phyloP scores from a whole-genome alignment of 2,888 invertebrate genomes.

The Allygus modestus region DNA sequence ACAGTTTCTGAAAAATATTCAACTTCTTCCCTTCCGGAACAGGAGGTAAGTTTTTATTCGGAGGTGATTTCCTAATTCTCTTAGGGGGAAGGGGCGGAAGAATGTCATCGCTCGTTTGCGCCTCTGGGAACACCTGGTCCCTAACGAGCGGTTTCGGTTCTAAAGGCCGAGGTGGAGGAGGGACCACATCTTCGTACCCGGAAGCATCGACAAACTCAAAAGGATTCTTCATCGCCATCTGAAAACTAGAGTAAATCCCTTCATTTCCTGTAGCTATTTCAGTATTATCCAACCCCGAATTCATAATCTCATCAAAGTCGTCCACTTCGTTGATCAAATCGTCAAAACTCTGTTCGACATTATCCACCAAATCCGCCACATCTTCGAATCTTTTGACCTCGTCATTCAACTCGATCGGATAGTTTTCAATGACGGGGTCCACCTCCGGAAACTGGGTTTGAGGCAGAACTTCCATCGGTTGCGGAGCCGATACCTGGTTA shows the following conservation, averaged over 20 bases:
- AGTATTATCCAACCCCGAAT: slow-evolving; percentile 72
- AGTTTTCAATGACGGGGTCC: slow-evolving; percentile 38
- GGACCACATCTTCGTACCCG: slow-evolving; percentile 80
- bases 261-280: slow-evolving; percentile 78
- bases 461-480: slow-evolving; percentile 10
- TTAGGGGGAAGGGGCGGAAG: slow-evolving; percentile 80
- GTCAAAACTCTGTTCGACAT: slow-evolving; percentile 75
- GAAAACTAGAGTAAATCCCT: slow-evolving; percentile 90
- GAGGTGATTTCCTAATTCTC: slow-evolving; percentile 75
- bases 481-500: background rate
- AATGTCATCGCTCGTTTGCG: slow-evolving; percentile 77
- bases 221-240: slow-evolving; percentile 91
- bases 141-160: slow-evolving; percentile 74
- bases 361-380: slow-evolving; percentile 69
- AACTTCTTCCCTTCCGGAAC: slow-evolving; percentile 77
- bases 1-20: slow-evolving; percentile 81
- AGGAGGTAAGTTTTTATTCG: slow-evolving; percentile 78
- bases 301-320: slow-evolving; percentile 89
- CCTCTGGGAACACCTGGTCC: slow-evolving; percentile 65
- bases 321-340: slow-evolving; percentile 87
- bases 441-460: background rate
- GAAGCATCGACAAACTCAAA: slow-evolving; percentile 75
- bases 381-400: slow-evolving; percentile 65
- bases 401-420: slow-evolving; percentile 58
- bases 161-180: slow-evolving; percentile 74